Conservation (phyloP, 2,113 vertebrate species). For the Tautogolabrus adspersus region DNA sequence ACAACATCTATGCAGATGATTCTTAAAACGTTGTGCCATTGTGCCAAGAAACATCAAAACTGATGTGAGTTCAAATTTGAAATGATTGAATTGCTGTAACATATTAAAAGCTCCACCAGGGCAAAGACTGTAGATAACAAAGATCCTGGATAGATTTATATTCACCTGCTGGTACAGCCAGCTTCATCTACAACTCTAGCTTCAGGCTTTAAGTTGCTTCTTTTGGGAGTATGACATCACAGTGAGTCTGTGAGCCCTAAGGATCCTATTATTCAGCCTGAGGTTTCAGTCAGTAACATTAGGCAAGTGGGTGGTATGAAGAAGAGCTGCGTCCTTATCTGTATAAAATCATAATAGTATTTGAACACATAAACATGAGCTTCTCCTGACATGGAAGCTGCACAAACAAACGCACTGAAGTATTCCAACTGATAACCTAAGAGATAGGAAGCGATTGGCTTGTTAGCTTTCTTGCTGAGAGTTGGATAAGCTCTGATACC, state of each 20-base stretch:
- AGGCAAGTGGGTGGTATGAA: not conserved
- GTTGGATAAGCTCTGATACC: not conserved
- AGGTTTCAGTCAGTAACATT: not conserved
- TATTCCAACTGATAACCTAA: too few relatives aligned
- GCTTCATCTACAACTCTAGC: not conserved
- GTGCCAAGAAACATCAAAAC: not conserved
- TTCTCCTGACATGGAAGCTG: not conserved
- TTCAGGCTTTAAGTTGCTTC: not conserved
- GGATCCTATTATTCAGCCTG: not conserved
- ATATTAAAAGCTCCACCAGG: slow-evolving; percentile 44
- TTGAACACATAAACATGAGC: not conserved
- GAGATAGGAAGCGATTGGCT: too few relatives aligned
- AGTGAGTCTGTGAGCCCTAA: not conserved
- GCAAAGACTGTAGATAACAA: slow-evolving; percentile 22
- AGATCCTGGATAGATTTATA: slow-evolving; percentile 1
- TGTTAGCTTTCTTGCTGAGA: not conserved
- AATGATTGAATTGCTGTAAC: slow-evolving; percentile 49
- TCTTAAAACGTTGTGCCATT: slow-evolving; percentile 3
- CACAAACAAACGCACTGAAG: not conserved
- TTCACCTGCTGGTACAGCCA: slow-evolving; percentile 22
- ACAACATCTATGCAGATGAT: not conserved
- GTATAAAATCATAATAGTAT: slow-evolving; percentile 8
- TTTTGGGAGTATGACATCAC: not conserved
- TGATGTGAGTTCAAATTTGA: slow-evolving; percentile 62
- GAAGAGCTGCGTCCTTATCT: not conserved